Evolutionary conservation across 2,888 invertebrate species (phyloP), one percentile per base, ranked within the genome.

Genomic region (Scaptomyza tumidula): DNA sequence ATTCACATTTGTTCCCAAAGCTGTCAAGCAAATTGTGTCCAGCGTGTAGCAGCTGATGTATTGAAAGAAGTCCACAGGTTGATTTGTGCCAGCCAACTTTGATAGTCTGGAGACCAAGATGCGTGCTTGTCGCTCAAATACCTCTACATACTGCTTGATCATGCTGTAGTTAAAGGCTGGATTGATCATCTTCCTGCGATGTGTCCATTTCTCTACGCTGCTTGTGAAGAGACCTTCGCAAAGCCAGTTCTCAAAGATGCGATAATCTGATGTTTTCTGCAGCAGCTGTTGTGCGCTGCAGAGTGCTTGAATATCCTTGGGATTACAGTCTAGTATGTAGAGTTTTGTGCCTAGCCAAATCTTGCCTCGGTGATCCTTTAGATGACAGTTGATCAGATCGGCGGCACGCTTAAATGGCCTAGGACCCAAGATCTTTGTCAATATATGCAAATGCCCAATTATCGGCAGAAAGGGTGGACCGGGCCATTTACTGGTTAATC

Each of bases 11-110:
- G 70, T 57, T 0, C 85, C 88, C 27, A 85, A 29, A 0, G 85
- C 88, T 1, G 87, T 86, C 39, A 86, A 84, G 4, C 85, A 85
- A 44, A 85, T 80, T 11, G 77, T 77, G 44, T 85, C 88, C 54
- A 85, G 48, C 0, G 86, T 88, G 9, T 65, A 83, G 45, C 80
- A 53, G 39, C 80, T 83, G 41, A 82, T 50, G 16, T 77, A 29
- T 3, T 86, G 44, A 0, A 76, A 53, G 6, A 86, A 84, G 7
- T 85, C 78, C 1, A 85, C 48, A 0, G 66, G 16, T 10, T 80
- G 45, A 9, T 64, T 52, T 1, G 57, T 59, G 5, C 50, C 55
- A 0, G 85, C 65, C 27, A 57, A 16, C 0, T 59, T 9, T 3
- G 27, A 13, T 3, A 85, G 14, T 3, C 70, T 37, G 2, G 13